phyloP scores from a whole-genome alignment of 2,113 vertebrate genomes.

The Amphiprion ocellaris region DNA sequence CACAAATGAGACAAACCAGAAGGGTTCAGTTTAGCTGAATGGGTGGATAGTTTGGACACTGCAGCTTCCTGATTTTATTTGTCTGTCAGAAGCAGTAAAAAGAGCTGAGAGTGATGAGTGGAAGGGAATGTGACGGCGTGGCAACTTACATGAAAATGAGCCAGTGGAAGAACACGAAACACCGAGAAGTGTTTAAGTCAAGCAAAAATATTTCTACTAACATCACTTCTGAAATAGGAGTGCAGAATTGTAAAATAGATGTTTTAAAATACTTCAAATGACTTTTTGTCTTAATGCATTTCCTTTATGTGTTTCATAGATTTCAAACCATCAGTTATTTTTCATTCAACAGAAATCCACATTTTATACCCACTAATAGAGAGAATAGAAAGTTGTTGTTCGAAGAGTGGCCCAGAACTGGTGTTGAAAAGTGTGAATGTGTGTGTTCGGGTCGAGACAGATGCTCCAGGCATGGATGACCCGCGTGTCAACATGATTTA shows the following conservation, averaged over 20 bases:
- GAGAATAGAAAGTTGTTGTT: slow-evolving; percentile 19
- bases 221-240: background rate
- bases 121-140: slow-evolving; percentile 79
- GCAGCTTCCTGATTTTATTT: slow-evolving; percentile 71
- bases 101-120: slow-evolving; percentile 66
- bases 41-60: slow-evolving; percentile 38
- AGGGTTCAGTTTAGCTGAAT: slow-evolving; percentile 42
- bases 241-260: background rate
- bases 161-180: slow-evolving; percentile 20
- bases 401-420: background rate
- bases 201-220: background rate
- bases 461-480: slow-evolving; percentile 64
- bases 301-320: background rate
- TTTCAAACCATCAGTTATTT: background rate
- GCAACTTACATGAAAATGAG: slow-evolving; percentile 51
- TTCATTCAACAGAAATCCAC: background rate
- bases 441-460: slow-evolving; percentile 37
- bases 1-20: slow-evolving; percentile 40
- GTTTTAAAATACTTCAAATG: background rate
- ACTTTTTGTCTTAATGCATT: background rate
- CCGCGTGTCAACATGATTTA: slow-evolving; percentile 74
- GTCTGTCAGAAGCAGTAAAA: slow-evolving; percentile 65
- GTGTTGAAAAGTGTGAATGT: slow-evolving; percentile 20
- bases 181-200: background rate
- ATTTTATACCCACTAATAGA: background rate